A percentile compares a stretch with the other conserved stretches of the same genome.
Conservation (phyloP, 2,888 invertebrate genomes). For the Drosophila mimetica region DNA sequence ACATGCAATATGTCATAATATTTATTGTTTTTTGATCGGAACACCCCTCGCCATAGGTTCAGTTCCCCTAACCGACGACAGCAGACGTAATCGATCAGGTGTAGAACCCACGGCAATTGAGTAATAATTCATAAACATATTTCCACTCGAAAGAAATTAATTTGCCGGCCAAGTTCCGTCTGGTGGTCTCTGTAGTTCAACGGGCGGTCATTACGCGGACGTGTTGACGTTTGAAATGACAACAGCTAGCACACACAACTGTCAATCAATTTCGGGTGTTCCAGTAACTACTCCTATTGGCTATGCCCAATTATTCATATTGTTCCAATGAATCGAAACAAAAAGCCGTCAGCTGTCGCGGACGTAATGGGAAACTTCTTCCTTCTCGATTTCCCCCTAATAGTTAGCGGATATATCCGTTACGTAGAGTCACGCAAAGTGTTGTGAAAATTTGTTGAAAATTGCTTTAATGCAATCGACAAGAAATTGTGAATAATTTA, state of each 20-base stretch:
- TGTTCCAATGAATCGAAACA: slow-evolving; percentile 64
- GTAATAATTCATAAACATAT: slow-evolving; percentile 81
- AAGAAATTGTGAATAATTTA: slow-evolving; percentile 26
- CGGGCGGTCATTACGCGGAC: slow-evolving; percentile 65
- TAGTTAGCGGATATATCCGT: slow-evolving; percentile 26
- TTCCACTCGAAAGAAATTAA: slow-evolving; percentile 71
- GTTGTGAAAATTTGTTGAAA: slow-evolving; percentile 42
- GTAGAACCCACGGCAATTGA: slow-evolving; percentile 63
- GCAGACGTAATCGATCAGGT: slow-evolving; percentile 72
- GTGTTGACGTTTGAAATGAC: slow-evolving; percentile 74
- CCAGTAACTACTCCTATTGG: slow-evolving; percentile 61
- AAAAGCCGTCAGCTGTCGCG: slow-evolving; percentile 61
- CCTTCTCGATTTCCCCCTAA: slow-evolving; percentile 2
- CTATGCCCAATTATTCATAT: slow-evolving; percentile 75
- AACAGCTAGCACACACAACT: slow-evolving; percentile 58
- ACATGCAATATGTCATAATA: slow-evolving; percentile 78
- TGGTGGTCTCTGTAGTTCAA: slow-evolving; percentile 1
- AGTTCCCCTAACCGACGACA: slow-evolving; percentile 9
- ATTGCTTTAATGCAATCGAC: slow-evolving; percentile 11
- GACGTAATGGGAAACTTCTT: slow-evolving; percentile 43
- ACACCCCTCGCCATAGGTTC: not conserved
- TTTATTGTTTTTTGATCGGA: slow-evolving; percentile 41
- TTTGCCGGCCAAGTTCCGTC: slow-evolving; percentile 53
- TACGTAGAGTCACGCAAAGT: slow-evolving; percentile 59
- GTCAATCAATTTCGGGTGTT: slow-evolving; percentile 69